A percentile compares a stretch with the other conserved stretches of the same genome.
Conservation (phyloP, 1,140 invertebrate species). For the Cataglyphis hispanica region DNA sequence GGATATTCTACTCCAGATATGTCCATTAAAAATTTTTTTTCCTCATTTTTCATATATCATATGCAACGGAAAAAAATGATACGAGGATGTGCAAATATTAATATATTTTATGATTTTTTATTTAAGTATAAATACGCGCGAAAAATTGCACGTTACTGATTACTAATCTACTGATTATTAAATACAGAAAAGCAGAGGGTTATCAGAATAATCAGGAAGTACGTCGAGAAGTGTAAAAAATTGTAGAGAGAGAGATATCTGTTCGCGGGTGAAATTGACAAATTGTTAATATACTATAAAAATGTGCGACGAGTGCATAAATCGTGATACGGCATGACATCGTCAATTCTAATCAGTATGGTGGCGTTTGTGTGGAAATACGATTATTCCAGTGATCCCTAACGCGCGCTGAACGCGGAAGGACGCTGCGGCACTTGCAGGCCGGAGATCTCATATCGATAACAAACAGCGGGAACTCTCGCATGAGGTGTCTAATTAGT, state of each 20-base stretch:
- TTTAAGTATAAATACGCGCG: not conserved
- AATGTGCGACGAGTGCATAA: conserved; percentile 29
- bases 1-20: not conserved
- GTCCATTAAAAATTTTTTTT: not conserved
- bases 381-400: conserved; percentile 55
- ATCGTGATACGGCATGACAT: conserved; percentile 13
- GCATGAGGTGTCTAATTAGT: conserved; percentile 69
- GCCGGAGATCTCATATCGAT: conserved; percentile 66
- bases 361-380: conserved; percentile 15
- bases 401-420: conserved; percentile 52
- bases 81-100: not conserved
- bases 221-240: not conserved
- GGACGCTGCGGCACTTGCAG: conserved; percentile 62
- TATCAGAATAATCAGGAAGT: conserved; percentile 29
- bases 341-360: conserved; percentile 24
- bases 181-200: not conserved
- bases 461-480: conserved; percentile 58
- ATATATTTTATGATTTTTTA: not conserved
- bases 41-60: not conserved
- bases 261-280: conserved; percentile 19
- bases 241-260: not conserved
- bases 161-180: not conserved
- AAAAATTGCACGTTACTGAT: not conserved
- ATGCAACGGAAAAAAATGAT: not conserved
- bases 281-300: conserved; percentile 22